Base-by-base conservation (phyloP, 2,113 vertebrate species). In the Loxodonta africana region DNA sequence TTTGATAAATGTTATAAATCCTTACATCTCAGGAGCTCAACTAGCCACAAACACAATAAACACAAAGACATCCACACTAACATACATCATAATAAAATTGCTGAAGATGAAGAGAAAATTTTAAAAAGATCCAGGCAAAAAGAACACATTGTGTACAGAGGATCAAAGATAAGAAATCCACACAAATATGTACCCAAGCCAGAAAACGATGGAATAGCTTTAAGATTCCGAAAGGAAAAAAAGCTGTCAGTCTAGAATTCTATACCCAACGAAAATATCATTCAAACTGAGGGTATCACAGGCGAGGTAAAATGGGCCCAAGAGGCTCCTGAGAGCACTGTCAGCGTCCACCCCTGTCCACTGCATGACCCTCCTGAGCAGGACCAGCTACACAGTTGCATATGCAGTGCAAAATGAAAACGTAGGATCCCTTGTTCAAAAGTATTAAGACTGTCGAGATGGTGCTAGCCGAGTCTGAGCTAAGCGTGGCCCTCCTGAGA, bases 241-340 rank as follows among this genome's bases (percentile, higher is more conserved):
- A 33, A 48, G 6, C 23, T 15, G 28, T 67, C 46, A 67, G 46
- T 21, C 9, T 76, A 37, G 57, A 67, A n/a, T 76, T 94, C 67
- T 53, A 65, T 77, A 69, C 62, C 9, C 69, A 77, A 46, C 3
- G 87, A 92, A 91, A 82, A 44, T 67, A 33, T 48, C 20, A 83
- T 26, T n/a, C 48, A 62, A 41, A 60, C 57, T 78, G n/a, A 83
- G 65, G 53, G 25, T 20, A 48, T 48, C 48, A 48, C 10, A 10
- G 8, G 0, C 20, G 77, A 71, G 28, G 88, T 3, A 2, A 28
- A 80, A 41, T 30, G 57, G 67, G 2, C 33, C 67, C 0, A 0
- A 4, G 37, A 23, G 0, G 76, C 20, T 41, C 18, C 65, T 25
- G 26, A 48, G 48, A 1, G 0, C 28, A 57, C 8, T 0, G 15